A percentile compares a stretch with the other conserved stretches of the same genome.
Evolutionary conservation across 2,888 invertebrate species (phyloP).

Genomic region (Tanytarsus gracilentus): DNA sequence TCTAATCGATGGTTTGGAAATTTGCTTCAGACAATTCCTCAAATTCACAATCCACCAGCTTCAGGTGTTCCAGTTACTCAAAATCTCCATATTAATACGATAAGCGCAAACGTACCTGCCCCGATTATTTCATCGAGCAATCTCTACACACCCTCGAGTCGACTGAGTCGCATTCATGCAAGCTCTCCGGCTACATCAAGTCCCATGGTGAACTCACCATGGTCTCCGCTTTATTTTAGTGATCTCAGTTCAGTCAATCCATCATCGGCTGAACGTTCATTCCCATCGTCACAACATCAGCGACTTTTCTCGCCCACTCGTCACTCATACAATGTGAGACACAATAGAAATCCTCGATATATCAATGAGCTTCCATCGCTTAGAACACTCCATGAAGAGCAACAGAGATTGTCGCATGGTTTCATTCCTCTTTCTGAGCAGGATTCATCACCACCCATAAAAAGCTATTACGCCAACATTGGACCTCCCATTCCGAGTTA

Average conservation of each 20-base stretch:
- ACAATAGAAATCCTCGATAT: constrained; percentile 54
- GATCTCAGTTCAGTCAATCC: constrained; percentile 81
- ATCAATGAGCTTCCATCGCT: constrained; percentile 64
- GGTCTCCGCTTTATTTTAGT: constrained; percentile 69
- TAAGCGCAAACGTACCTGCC: constrained; percentile 34
- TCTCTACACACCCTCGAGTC: constrained; percentile 41
- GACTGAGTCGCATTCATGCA: constrained; percentile 50
- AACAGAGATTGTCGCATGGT: constrained; percentile 46
- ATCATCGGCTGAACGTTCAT: constrained; percentile 69
- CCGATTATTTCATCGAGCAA: constrained; percentile 34
- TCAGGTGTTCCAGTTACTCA: constrained; percentile 41
- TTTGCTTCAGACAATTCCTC: constrained; percentile 33
- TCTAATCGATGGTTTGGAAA: constrained; percentile 19
- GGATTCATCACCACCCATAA: constrained; percentile 52
- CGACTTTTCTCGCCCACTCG: neutral
- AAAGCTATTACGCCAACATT: constrained; percentile 36
- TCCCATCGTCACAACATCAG: constrained; percentile 65
- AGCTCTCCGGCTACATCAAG: constrained; percentile 59
- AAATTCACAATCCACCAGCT: constrained; percentile 34
- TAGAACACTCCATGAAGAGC: constrained; percentile 62
- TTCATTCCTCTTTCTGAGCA: constrained; percentile 51
- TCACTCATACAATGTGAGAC: neutral
- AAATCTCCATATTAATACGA: constrained; percentile 40
- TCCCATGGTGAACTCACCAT: constrained; percentile 52
- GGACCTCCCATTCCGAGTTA: constrained; percentile 36